A percentile compares a stretch with the other conserved stretches of the same genome.
These are phyloP conservation scores for Spodoptera littoralis DNA, from an alignment of 2,888 invertebrate species.

Conservation along the genomic window DNA sequence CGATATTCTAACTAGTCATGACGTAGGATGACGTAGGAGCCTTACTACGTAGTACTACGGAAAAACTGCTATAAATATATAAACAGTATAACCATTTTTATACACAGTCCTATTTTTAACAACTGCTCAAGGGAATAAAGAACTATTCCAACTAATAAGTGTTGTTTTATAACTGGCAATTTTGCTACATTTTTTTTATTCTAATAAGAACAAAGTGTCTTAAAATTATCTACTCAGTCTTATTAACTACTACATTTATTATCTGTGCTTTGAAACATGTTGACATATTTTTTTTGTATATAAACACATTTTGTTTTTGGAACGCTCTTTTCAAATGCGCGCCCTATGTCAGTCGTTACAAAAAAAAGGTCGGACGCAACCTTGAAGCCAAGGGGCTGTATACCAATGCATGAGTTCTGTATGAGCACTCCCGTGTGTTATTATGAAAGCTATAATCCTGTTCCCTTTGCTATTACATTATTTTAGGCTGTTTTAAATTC, in stretches of 20 bases:
- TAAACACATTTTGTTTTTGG: slow-evolving; percentile 13
- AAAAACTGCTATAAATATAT: too few species aligned
- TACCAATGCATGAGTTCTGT: slow-evolving; percentile 9
- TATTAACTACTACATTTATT: too few species aligned
- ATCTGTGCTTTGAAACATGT: slow-evolving; percentile 3
- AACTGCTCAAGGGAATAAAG: too few species aligned
- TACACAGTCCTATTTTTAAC: slow-evolving; percentile 2
- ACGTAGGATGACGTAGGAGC: too few species aligned
- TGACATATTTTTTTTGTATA: slow-evolving; percentile 19
- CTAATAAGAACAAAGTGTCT: too few species aligned
- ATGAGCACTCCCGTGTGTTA: slow-evolving; percentile 7
- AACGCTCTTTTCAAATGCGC: slow-evolving; percentile 28
- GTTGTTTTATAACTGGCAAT: too few species aligned
- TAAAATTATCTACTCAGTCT: too few species aligned
- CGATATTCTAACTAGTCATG: too few species aligned
- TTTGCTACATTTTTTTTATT: too few species aligned
- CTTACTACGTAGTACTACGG: too few species aligned
- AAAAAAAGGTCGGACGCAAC: slow-evolving; percentile 27
- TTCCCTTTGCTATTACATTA: neutral
- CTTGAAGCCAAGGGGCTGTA: slow-evolving; percentile 23
- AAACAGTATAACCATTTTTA: neutral
- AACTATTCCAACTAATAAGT: too few species aligned
- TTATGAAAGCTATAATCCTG: neutral
- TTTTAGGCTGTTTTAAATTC: too few species aligned
- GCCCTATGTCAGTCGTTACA: slow-evolving; percentile 10